Evolutionary conservation across 2,113 vertebrate species (phyloP), one percentile per base, ranked within the genome.

Genomic region (Oceanites oceanicus): DNA sequence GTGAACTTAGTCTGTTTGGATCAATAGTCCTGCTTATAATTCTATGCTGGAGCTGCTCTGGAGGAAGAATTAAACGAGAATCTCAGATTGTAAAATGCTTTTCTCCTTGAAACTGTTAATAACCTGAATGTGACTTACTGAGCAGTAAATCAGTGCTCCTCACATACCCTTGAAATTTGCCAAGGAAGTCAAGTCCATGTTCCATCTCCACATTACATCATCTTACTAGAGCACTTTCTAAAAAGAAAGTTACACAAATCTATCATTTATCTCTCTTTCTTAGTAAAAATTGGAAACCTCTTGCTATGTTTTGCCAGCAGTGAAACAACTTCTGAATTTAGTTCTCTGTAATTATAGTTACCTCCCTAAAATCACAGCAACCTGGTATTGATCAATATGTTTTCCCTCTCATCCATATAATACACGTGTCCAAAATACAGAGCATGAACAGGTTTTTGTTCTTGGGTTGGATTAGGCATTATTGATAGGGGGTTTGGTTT

Each of bases 1-100:
- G 52, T 63, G 90, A 50, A 92, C 83, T 95, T 92, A n/a, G 38
- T 94, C 81, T 62, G 10, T 71, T 93, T 88, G 88, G 71, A 91
- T 93, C 62, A 53, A 74, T 76, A 71, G 73, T 88, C 26, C 32
- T 96, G 81, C 50, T 89, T 91, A 32, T 58, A 87, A 89, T 75
- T 85, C 53, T 68, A 2, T 47, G 29, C 29, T 86, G 34, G 52
- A 66, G 34, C 47, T 45, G 27, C 27, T 88, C 61, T 91, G 34
- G 72, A 84, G 16, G 67, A 95, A 58, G 18, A 74, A 29, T 80
- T 89, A 81, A 84, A 92, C 8, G 4, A 84, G 65, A 92, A 53
- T 42, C 10, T 88, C 27, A 42, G 14, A 55, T 83, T 92, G 93
- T 23, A 66, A 88, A 90, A 55, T 47, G 26, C 8, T 59, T 82